Percentiles rank a stretch among this genome's conserved stretches.
Conservation (phyloP, 2,797 vertebrate genomes). For the Fundulus diaphanus region DNA sequence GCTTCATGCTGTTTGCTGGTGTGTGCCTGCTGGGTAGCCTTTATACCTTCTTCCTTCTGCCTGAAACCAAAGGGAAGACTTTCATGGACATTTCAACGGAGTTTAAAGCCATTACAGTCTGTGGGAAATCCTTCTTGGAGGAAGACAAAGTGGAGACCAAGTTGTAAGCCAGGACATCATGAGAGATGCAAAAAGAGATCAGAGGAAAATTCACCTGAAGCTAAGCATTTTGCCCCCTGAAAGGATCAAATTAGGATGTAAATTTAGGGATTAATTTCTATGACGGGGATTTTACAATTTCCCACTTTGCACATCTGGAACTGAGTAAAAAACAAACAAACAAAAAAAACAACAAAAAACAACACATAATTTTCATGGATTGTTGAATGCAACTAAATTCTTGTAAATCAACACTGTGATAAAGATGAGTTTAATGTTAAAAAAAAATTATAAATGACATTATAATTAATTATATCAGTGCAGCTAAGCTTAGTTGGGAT, state of each 20-base stretch:
- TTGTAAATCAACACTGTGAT: too few species aligned
- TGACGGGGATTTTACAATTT: not conserved
- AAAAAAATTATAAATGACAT: not conserved
- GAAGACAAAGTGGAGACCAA: slow-evolving; percentile 58
- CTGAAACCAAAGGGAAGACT: slow-evolving; percentile 83
- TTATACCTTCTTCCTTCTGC: slow-evolving; percentile 74
- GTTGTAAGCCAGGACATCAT: slow-evolving; percentile 54
- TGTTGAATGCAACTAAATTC: not conserved
- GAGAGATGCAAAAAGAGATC: not conserved
- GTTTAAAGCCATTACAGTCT: slow-evolving; percentile 70
- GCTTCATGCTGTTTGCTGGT: slow-evolving; percentile 74
- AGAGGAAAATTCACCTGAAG: not conserved
- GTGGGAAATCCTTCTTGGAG: slow-evolving; percentile 48
- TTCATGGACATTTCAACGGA: slow-evolving; percentile 75
- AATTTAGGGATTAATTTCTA: not conserved
- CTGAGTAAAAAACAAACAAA: not conserved
- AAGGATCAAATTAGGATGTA: not conserved
- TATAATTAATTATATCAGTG: not conserved
- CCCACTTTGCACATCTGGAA: not conserved
- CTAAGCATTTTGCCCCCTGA: not conserved
- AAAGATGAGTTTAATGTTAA: too few species aligned
- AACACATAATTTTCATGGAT: not conserved
- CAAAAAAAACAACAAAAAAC: not conserved
- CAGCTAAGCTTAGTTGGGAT: not conserved
- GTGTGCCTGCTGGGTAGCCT: slow-evolving; percentile 63